These are phyloP conservation scores for Hydrotaea cyrtoneurina DNA, from an alignment of 2,888 invertebrate species.

Conservation along the genomic window DNA sequence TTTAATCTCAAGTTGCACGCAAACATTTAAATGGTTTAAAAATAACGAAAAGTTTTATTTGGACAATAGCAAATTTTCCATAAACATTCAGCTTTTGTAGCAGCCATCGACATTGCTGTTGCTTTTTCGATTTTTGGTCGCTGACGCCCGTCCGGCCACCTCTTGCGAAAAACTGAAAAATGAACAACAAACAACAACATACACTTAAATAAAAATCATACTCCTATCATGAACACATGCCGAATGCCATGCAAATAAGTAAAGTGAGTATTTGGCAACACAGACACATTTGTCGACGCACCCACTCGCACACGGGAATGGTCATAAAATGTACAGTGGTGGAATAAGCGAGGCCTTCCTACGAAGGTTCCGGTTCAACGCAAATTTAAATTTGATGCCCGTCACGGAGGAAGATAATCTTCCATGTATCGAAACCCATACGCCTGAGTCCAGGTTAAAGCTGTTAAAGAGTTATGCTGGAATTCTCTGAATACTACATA, in stretches of 20 bases:
- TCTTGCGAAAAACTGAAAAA: conserved; percentile 41
- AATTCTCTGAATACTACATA: too few relatives aligned
- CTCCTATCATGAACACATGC: conserved; percentile 27
- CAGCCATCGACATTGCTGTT: conserved; percentile 20
- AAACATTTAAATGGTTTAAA: conserved; percentile 64
- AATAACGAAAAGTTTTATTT: conserved; percentile 59
- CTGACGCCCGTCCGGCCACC: neutral
- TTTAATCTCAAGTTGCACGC: conserved; percentile 39
- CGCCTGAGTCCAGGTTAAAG: too few relatives aligned
- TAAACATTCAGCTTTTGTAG: conserved; percentile 46
- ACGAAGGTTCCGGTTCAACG: too few relatives aligned
- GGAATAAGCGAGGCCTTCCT: neutral
- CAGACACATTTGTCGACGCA: conserved; percentile 30
- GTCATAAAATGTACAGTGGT: neutral
- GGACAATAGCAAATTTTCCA: conserved; percentile 61
- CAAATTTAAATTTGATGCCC: too few relatives aligned
- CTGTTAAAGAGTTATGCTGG: too few relatives aligned
- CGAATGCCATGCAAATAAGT: conserved; percentile 44
- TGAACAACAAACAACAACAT: conserved; percentile 47
- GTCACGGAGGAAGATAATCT: too few relatives aligned
- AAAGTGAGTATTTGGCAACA: conserved; percentile 62
- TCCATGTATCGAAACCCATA: too few relatives aligned
- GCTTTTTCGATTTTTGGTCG: conserved; percentile 29
- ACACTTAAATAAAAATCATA: conserved; percentile 63
- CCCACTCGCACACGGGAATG: neutral